These are phyloP conservation scores for Hirudinaria manillensis DNA, from an alignment of 2,888 invertebrate species.

Conservation along the genomic window DNA sequence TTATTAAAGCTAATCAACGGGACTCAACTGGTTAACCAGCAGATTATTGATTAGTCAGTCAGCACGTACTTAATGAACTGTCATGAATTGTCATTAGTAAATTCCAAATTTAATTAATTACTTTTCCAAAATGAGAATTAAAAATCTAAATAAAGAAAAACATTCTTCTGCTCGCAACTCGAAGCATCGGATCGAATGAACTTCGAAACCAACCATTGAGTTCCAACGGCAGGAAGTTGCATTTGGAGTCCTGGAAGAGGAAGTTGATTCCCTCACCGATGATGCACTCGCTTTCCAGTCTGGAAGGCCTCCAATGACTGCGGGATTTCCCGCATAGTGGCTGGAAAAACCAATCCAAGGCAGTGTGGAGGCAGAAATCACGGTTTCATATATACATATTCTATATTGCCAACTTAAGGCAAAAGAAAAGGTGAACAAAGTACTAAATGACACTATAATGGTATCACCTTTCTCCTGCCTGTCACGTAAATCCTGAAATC, in stretches of 20 bases:
- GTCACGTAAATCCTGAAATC: constrained; percentile 32
- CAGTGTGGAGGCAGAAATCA: not conserved
- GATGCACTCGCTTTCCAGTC: constrained; percentile 38
- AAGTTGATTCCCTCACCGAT: constrained; percentile 35
- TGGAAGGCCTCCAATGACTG: constrained; percentile 33
- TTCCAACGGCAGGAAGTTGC: constrained; percentile 30
- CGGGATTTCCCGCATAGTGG: constrained; percentile 17
- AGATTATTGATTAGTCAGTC: no score
- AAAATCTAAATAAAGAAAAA: no score
- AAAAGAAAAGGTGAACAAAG: not conserved
- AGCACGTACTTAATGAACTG: no score
- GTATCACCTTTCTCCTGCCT: not conserved
- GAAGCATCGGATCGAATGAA: no score
- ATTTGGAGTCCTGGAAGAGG: constrained; percentile 33
- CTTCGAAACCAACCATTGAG: no score
- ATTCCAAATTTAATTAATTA: no score
- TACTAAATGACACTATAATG: not conserved
- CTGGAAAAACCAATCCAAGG: constrained; percentile 6
- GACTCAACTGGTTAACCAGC: no score
- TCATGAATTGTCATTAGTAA: no score
- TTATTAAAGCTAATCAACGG: no score
- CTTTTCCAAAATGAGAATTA: no score
- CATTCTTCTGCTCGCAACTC: no score
- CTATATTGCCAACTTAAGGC: not conserved
- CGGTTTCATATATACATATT: not conserved